Percentiles rank a stretch among this genome's conserved stretches.
Conservation (phyloP, 2,797 vertebrate genomes). For the Arctocebus calabarensis region DNA sequence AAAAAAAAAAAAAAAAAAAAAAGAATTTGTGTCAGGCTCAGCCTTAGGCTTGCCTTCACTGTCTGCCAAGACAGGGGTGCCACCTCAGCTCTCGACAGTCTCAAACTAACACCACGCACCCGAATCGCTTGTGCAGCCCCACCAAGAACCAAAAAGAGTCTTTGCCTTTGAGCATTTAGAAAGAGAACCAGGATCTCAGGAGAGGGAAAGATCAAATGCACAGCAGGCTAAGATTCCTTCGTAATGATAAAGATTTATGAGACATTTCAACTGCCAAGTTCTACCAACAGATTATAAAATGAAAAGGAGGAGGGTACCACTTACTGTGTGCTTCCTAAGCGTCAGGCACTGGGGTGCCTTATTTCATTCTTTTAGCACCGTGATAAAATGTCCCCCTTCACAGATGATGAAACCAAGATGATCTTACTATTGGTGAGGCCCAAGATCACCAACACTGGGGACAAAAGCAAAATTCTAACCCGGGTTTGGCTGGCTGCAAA, state of each 20-base stretch:
- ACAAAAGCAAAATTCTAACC: not conserved
- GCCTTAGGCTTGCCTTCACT: not conserved
- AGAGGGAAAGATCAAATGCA: not conserved
- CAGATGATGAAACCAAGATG: not conserved
- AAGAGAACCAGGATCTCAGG: not conserved
- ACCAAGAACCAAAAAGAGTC: not conserved
- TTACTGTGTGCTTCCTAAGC: not conserved
- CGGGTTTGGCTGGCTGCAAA: not conserved
- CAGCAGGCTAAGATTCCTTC: not conserved
- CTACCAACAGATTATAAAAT: not conserved
- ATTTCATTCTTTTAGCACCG: not conserved
- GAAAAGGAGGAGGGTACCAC: not conserved
- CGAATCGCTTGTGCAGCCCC: not conserved
- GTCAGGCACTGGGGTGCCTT: not conserved
- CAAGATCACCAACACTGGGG: not conserved
- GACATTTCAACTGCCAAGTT: not conserved
- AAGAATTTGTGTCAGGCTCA: not conserved
- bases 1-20: no score
- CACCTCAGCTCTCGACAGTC: not conserved
- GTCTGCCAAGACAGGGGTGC: not conserved
- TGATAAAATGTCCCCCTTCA: not conserved
- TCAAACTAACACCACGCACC: not conserved
- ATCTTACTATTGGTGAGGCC: not conserved
- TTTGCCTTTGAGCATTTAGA: not conserved
- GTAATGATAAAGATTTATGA: constrained; percentile 26